Conservation (phyloP, 2,797 vertebrate genomes). For the Serranus cabrilla region DNA sequence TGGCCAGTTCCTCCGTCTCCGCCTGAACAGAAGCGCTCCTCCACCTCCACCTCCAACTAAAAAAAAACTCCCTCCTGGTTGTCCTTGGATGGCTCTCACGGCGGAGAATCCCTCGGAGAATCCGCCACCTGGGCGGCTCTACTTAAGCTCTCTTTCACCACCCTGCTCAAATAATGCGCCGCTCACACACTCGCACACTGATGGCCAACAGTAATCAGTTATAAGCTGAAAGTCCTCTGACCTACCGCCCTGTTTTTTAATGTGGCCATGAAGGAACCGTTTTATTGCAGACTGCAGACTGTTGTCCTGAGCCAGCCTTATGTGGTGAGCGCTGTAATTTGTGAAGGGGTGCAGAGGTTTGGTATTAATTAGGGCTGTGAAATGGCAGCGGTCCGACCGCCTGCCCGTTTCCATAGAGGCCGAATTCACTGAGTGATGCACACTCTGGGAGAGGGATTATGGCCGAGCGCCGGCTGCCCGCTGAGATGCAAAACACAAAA, state of each 20-base stretch:
- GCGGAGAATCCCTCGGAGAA: slow-evolving; percentile 72
- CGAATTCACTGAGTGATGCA: slow-evolving; percentile 80
- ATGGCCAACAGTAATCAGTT: slow-evolving; percentile 79
- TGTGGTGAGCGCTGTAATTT: slow-evolving; percentile 82
- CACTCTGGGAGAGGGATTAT: slow-evolving; percentile 78
- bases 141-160: slow-evolving; percentile 82
- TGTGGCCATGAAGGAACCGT: slow-evolving; percentile 80
- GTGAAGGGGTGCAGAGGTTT: slow-evolving; percentile 80
- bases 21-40: slow-evolving; percentile 49
- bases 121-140: slow-evolving; percentile 77
- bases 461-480: slow-evolving; percentile 65
- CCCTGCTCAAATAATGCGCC: slow-evolving; percentile 77
- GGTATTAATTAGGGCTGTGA: slow-evolving; percentile 85
- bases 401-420: slow-evolving; percentile 78
- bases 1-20: slow-evolving; percentile 58
- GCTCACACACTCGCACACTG: slow-evolving; percentile 59
- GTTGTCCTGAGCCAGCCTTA: slow-evolving; percentile 70
- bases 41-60: slow-evolving; percentile 16
- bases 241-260: slow-evolving; percentile 80
- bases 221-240: slow-evolving; percentile 76
- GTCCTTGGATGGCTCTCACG: slow-evolving; percentile 80
- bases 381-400: slow-evolving; percentile 76
- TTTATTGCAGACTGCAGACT: slow-evolving; percentile 80
- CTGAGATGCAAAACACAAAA: slow-evolving; percentile 80
- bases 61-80: slow-evolving; percentile 56